Evolutionary conservation across 2,888 invertebrate species (phyloP).

Genomic region (Oscheius myriophilus): DNA sequence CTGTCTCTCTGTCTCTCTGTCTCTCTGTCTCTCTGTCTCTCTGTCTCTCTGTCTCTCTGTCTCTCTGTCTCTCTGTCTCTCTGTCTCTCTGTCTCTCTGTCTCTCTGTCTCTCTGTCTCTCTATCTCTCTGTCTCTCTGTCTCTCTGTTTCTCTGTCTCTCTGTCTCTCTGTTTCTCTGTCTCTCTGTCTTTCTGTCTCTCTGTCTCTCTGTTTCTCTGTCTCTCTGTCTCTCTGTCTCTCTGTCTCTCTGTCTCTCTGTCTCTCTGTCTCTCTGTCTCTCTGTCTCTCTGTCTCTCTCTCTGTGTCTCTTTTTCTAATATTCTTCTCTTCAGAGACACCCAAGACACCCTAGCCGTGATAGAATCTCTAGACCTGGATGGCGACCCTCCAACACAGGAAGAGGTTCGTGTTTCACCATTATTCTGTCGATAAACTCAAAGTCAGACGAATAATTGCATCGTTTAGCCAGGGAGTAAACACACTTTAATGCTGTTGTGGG

Average conservation of each 20-base stretch:
- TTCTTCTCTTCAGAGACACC: slow-evolving; percentile 80
- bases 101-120: background rate
- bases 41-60: background rate
- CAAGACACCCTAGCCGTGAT: slow-evolving; percentile 97
- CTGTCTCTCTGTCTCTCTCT: background rate
- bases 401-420: slow-evolving; percentile 37
- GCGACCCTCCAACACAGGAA: slow-evolving; percentile 72
- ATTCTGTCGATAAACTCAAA: too few relatives aligned
- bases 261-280: background rate
- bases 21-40: background rate
- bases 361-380: slow-evolving; percentile 95
- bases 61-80: background rate
- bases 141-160: background rate
- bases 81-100: too few relatives aligned
- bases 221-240: too few relatives aligned
- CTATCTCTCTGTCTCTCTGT: too few relatives aligned
- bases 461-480: background rate
- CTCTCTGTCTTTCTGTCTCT: background rate
- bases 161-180: background rate
- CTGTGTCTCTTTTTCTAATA: background rate
- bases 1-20: too few relatives aligned
- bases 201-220: background rate
- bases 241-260: too few relatives aligned
- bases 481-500: background rate
- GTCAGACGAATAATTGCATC: too few relatives aligned